Percentiles rank a stretch among this genome's conserved stretches.
These are phyloP conservation scores for Tridacna gigas DNA, from an alignment of 2,888 invertebrate species.

Conservation along the genomic window DNA sequence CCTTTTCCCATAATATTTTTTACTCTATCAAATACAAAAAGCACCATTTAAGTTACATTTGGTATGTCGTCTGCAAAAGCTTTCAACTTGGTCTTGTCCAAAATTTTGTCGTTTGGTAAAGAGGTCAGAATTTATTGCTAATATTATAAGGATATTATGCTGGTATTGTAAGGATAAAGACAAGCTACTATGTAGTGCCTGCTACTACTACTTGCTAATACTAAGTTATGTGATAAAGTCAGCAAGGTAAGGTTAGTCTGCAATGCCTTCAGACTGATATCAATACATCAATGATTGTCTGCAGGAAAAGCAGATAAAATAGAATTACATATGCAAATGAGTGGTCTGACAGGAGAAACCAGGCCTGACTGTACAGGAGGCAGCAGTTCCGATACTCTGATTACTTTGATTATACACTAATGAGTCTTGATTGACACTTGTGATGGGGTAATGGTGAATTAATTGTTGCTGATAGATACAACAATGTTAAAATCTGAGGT, in stretches of 20 bases:
- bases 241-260: neutral
- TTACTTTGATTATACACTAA: constrained; percentile 33
- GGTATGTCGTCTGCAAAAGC: no score
- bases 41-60: no score
- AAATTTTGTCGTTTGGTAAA: no score
- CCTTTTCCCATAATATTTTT: neutral
- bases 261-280: neutral
- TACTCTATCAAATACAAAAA: no score
- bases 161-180: no score
- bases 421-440: constrained; percentile 53
- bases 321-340: constrained; percentile 23
- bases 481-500: neutral
- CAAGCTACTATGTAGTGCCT: no score
- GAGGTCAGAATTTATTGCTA: no score
- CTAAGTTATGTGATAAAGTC: no score
- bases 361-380: constrained; percentile 9
- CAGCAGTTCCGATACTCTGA: constrained; percentile 27
- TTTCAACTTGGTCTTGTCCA: no score
- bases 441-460: constrained; percentile 52
- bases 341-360: neutral
- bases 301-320: no score
- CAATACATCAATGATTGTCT: neutral
- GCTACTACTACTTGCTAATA: no score
- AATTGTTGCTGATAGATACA: constrained; percentile 48
- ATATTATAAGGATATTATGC: no score